phyloP scores from a whole-genome alignment of 1,140 invertebrate species.

The Trichomalopsis sarcophagae region DNA sequence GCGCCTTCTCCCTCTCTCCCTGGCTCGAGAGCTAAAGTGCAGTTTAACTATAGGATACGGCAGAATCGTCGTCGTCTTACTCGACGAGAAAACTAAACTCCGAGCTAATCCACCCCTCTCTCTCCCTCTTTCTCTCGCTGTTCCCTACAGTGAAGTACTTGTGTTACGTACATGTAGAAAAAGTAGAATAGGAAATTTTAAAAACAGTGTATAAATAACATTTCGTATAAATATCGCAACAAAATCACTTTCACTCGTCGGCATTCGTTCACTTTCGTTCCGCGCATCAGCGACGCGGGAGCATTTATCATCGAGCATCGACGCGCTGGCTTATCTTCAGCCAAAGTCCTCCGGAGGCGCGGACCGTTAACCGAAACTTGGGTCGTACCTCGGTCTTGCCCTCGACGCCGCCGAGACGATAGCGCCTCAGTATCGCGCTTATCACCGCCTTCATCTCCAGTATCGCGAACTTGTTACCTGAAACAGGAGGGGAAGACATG shows the following conservation, averaged over 20 bases:
- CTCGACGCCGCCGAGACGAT: slow-evolving; percentile 69
- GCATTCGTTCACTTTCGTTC: not conserved
- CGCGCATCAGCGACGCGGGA: not conserved
- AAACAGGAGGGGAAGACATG: not conserved
- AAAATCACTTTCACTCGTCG: not conserved
- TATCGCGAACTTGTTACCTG: slow-evolving; percentile 83
- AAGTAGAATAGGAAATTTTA: not conserved
- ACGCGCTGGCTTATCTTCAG: slow-evolving; percentile 66
- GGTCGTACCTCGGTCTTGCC: slow-evolving; percentile 74
- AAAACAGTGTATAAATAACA: not conserved
- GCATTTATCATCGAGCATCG: slow-evolving; percentile 31
- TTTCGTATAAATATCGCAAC: not conserved
- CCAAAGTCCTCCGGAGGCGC: slow-evolving; percentile 77
- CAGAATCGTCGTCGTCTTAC: not conserved
- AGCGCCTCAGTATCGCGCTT: slow-evolving; percentile 79
- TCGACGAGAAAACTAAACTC: not conserved
- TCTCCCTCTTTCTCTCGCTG: not conserved
- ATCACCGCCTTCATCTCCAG: slow-evolving; percentile 84
- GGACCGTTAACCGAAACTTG: slow-evolving; percentile 75
- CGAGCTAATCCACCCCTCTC: not conserved
- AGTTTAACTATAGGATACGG: not conserved
- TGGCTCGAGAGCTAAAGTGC: not conserved
- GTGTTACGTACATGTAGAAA: not conserved
- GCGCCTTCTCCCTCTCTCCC: too few species aligned
- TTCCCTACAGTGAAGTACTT: not conserved